Evolutionary conservation across 1,140 invertebrate genomes (phyloP), one percentile per base, ranked within the genome.

Genomic region (Harpegnathos saltator): DNA sequence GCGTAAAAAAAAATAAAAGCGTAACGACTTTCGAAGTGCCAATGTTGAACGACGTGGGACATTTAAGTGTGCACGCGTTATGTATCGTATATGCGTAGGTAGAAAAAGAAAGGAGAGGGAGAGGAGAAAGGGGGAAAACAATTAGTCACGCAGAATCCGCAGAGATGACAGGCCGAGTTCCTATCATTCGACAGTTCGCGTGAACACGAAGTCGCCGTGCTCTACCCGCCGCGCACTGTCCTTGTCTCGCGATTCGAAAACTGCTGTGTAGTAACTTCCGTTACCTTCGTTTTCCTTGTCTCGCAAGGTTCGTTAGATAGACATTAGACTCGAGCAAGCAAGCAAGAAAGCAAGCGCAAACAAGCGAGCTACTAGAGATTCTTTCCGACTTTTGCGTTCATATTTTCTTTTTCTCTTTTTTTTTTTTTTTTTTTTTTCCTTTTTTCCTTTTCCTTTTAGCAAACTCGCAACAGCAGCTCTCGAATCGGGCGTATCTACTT

Each of bases 11-110:
- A 44, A 24, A 52, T 59, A 66, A 86, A 74, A 29, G 56, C 56
- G 84, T 87, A 74, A 87, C 77, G 75, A 89, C 56, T 88, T 84
- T 90, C 69, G 68, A 90, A 91, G 91, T 91, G 91, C 91, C 91
- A 91, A 91, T 91, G 88, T 90, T 88, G 87, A 89, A 82, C 73
- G 69, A 77, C 66, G 85, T 80, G 73, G 77, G 61, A 88, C 56
- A 59, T 74, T 82, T 48, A 85, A 71, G 74, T 80, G 65, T 68
- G 65, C 68, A 65, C 86, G 68, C 65, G 73, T 83, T 80, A 52
- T 75, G 69, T 84, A 71, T 80, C 65, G 71, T 85, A 22, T 85
- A 83, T 66, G 82, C 50, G 72, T 85, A 89, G 50, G 71, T 83
- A 77, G 73, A 50, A 44, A 73, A 61, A 48, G 48, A 59, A 58